Evolutionary conservation across 2,113 vertebrate species (phyloP).

Genomic region (Pterophyllum scalare): DNA sequence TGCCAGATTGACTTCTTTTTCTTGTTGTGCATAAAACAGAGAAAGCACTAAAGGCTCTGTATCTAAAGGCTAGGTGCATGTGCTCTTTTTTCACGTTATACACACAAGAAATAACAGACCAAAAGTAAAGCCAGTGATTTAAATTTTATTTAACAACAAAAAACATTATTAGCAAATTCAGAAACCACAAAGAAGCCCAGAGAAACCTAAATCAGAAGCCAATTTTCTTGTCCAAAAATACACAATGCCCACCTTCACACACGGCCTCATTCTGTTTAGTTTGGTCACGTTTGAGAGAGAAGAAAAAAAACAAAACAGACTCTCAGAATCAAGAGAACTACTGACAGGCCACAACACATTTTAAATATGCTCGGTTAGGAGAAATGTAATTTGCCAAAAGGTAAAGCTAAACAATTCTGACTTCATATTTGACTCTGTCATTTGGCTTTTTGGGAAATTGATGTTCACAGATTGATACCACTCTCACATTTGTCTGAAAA

Average conservation of each 20-base stretch:
- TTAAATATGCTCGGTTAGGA: constrained; percentile 23
- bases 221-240: constrained; percentile 26
- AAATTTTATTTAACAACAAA: constrained; percentile 61
- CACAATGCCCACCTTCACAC: constrained; percentile 13
- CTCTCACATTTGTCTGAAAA: not conserved
- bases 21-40: constrained; percentile 31
- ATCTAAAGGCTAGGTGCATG: not conserved
- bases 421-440: not conserved
- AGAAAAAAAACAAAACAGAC: constrained; percentile 41
- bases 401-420: constrained; percentile 8
- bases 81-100: not conserved
- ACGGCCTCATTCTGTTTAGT: constrained; percentile 22
- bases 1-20: constrained; percentile 34
- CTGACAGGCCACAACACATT: constrained; percentile 7
- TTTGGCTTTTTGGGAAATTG: constrained; percentile 21
- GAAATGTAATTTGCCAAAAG: not conserved
- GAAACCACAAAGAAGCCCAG: constrained; percentile 31
- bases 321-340: constrained; percentile 3
- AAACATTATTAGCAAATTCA: constrained; percentile 53
- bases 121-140: constrained; percentile 28
- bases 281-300: constrained; percentile 54
- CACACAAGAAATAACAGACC: not conserved
- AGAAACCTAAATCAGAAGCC: constrained; percentile 16
- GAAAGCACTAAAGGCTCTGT: constrained; percentile 24
- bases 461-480: not conserved